Conservation (phyloP, 2,888 invertebrate genomes). For the Carcina quercana region DNA sequence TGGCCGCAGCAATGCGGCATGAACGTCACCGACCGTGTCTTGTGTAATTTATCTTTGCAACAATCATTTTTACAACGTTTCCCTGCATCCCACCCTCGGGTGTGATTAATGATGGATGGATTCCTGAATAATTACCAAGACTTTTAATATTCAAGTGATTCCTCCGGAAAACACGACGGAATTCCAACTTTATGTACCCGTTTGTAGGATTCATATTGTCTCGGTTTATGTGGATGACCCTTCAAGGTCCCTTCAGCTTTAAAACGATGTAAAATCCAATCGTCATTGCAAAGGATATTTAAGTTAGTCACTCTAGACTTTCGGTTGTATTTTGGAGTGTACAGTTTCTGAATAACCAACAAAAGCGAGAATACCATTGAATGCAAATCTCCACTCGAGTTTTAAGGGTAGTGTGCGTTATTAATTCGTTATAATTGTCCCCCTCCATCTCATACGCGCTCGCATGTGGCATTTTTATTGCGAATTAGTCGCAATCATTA, state of each 20-base stretch:
- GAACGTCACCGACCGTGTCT: conserved; percentile 59
- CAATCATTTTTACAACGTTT: conserved; percentile 71
- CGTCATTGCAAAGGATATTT: conserved; percentile 13
- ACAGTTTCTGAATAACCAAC: conserved; percentile 34
- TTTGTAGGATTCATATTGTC: conserved; percentile 33
- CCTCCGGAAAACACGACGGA: conserved; percentile 24
- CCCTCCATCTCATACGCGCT: conserved; percentile 56
- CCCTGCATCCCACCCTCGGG: conserved; percentile 55
- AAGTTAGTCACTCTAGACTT: conserved; percentile 1
- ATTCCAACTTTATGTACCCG: conserved; percentile 26
- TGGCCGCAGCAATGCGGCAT: conserved; percentile 39
- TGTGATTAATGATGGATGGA: conserved; percentile 75
- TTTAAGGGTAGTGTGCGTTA: conserved; percentile 71
- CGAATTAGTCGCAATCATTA: conserved; percentile 73
- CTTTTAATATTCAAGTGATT: conserved; percentile 75
- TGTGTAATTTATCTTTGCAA: conserved; percentile 70
- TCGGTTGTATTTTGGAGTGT: conserved; percentile 25
- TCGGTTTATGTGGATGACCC: conserved; percentile 51
- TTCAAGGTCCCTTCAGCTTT: conserved; percentile 30
- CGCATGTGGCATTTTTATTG: conserved; percentile 75
- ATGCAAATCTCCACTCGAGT: conserved; percentile 73
- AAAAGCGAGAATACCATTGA: conserved; percentile 61
- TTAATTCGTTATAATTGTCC: conserved; percentile 73
- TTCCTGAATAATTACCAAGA: conserved; percentile 75
- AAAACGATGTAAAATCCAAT: conserved; percentile 29